Percentiles rank a stretch among this genome's conserved stretches.
Evolutionary conservation across 2,888 invertebrate species (phyloP).

Genomic region (Drosophila buzzatii): DNA sequence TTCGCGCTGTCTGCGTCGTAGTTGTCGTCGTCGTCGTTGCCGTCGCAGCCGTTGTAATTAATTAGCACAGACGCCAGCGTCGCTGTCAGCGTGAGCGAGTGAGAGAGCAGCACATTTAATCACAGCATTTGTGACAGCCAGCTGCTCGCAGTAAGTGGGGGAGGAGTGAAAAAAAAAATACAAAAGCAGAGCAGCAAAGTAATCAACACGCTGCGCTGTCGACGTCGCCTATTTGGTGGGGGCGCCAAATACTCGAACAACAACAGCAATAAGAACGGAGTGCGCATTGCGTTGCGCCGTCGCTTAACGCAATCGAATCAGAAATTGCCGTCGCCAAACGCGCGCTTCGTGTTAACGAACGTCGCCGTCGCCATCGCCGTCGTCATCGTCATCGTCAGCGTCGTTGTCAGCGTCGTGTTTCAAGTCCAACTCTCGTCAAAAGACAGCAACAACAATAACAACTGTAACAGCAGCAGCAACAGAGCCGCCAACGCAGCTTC

Average conservation of each 20-base stretch:
- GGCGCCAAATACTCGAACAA: constrained; percentile 54
- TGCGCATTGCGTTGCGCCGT: constrained; percentile 76
- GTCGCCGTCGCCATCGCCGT: constrained; percentile 38
- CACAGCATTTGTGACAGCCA: constrained; percentile 61
- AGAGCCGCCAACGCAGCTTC: constrained; percentile 58
- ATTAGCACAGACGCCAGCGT: constrained; percentile 64
- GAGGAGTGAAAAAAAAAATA: constrained; percentile 18
- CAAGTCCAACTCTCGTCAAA: constrained; percentile 66
- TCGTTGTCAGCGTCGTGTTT: constrained; percentile 59
- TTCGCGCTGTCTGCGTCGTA: constrained; percentile 45
- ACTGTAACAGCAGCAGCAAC: constrained; percentile 18
- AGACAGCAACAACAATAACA: constrained; percentile 31
- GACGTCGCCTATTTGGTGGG: constrained; percentile 61
- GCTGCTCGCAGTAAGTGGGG: constrained; percentile 17
- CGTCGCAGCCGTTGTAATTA: constrained; percentile 63
- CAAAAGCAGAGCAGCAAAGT: constrained; percentile 49
- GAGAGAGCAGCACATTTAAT: constrained; percentile 63
- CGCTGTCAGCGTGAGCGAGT: constrained; percentile 60
- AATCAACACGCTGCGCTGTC: constrained; percentile 72
- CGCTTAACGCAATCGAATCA: constrained; percentile 79
- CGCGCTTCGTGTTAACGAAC: constrained; percentile 72
- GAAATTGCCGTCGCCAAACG: constrained; percentile 80
- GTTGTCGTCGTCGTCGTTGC: constrained; percentile 30
- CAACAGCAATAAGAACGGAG: constrained; percentile 36
- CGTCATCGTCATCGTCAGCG: constrained; percentile 41